phyloP scores from a whole-genome alignment of 2,113 vertebrate species.

The Synodontis membranacea region DNA sequence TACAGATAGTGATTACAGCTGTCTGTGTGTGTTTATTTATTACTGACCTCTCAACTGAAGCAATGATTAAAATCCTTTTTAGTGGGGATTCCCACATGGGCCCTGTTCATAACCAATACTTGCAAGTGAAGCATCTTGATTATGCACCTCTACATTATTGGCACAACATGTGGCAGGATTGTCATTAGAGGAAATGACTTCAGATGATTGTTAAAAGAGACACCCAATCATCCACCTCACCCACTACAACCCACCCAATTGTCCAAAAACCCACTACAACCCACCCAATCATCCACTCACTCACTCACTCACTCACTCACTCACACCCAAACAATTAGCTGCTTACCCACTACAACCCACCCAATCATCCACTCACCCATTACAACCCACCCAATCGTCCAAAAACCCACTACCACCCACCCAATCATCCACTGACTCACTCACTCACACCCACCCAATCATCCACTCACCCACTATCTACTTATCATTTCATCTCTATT shows the following conservation, averaged over 20 bases:
- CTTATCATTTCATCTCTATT: background rate
- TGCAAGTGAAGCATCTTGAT: slow-evolving; percentile 21
- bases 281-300: too few species aligned
- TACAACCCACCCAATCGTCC: too few species aligned
- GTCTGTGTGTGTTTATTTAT: background rate
- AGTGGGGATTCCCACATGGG: background rate
- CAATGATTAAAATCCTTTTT: background rate
- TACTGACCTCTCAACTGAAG: background rate
- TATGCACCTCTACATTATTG: background rate
- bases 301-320: too few species aligned
- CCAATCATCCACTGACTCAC: too few species aligned
- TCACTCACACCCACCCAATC: too few species aligned
- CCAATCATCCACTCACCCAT: too few species aligned
- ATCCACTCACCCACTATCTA: too few species aligned
- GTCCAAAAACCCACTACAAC: too few species aligned
- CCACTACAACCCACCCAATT: too few species aligned
- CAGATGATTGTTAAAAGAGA: background rate
- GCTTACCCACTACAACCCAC: too few species aligned
- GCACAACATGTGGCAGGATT: background rate
- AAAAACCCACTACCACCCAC: too few species aligned
- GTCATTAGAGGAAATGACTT: background rate
- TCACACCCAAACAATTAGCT: too few species aligned
- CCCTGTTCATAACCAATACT: background rate
- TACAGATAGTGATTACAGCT: slow-evolving; percentile 3
- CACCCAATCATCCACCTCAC: background rate